A percentile compares a stretch with the other conserved stretches of the same genome.
Conservation (phyloP, 2,888 invertebrate genomes). For the Aplocera efformata region DNA sequence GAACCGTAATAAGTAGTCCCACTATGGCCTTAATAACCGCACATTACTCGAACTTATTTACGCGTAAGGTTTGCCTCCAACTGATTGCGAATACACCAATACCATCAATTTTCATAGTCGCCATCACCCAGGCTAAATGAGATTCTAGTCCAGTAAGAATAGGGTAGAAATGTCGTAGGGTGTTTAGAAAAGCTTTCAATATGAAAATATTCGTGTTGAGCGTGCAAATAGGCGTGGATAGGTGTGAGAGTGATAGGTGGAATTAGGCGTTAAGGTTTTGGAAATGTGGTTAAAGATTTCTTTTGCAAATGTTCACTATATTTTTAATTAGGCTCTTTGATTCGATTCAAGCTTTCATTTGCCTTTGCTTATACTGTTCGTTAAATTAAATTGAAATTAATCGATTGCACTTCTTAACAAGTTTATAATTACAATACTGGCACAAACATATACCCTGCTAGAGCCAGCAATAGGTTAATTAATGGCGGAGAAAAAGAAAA, state of each 20-base stretch:
- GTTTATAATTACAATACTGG: no score
- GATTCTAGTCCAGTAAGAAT: rapidly evolving
- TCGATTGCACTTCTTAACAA: no score
- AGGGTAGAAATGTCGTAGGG: conserved; percentile 9
- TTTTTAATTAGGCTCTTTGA: no score
- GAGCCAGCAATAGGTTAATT: no score
- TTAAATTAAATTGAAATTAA: no score
- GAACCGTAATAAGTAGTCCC: conserved; percentile 4
- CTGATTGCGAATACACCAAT: conserved; percentile 35
- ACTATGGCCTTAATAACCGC: conserved; percentile 13
- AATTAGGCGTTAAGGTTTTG: conserved; percentile 28
- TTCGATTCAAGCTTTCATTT: no score
- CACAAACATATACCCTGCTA: no score
- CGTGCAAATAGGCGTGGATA: conserved; percentile 42
- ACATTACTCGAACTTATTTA: conserved; percentile 22
- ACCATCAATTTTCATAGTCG: conserved; percentile 37
- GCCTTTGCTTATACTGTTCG: no score
- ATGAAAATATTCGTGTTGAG: conserved; percentile 56
- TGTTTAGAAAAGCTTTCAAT: conserved; percentile 38
- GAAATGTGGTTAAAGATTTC: background rate
- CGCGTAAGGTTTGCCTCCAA: conserved; percentile 30
- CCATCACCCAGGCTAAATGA: conserved; percentile 4
- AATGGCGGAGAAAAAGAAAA: no score
- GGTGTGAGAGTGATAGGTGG: conserved; percentile 37
- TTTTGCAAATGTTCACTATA: no score